phyloP scores from a whole-genome alignment of 2,113 vertebrate species.

The Diphyllodes magnificus region DNA sequence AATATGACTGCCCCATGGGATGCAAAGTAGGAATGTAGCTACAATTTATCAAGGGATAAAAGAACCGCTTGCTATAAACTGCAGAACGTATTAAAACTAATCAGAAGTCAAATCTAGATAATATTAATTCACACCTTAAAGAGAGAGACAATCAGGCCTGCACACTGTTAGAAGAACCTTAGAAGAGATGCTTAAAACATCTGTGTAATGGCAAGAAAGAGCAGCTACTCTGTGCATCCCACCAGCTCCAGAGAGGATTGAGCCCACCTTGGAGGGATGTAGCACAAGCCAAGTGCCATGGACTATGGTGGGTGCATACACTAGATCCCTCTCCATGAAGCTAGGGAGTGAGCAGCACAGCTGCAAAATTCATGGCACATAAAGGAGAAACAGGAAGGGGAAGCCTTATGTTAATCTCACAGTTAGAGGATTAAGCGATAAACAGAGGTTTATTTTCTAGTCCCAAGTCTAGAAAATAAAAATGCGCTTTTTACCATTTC shows the following conservation, averaged over 20 bases:
- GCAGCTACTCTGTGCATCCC: neutral
- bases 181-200: neutral
- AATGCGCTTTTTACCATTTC: neutral
- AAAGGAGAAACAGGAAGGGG: neutral
- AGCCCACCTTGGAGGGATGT: neutral
- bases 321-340: neutral
- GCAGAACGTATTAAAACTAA: neutral
- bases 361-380: neutral
- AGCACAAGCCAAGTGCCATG: neutral
- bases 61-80: neutral
- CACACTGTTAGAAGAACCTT: neutral
- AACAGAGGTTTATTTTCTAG: neutral
- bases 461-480: neutral
- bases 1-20: constrained; percentile 36
- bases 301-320: neutral
- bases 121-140: neutral
- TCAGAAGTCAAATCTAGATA: neutral
- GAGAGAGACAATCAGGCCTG: neutral
- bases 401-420: neutral
- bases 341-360: neutral
- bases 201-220: neutral
- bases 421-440: neutral
- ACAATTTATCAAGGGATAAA: constrained; percentile 21
- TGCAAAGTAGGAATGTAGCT: neutral
- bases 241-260: neutral